Conservation (phyloP, 2,797 vertebrate genomes). For the Rhadinocentrus ornatus region DNA sequence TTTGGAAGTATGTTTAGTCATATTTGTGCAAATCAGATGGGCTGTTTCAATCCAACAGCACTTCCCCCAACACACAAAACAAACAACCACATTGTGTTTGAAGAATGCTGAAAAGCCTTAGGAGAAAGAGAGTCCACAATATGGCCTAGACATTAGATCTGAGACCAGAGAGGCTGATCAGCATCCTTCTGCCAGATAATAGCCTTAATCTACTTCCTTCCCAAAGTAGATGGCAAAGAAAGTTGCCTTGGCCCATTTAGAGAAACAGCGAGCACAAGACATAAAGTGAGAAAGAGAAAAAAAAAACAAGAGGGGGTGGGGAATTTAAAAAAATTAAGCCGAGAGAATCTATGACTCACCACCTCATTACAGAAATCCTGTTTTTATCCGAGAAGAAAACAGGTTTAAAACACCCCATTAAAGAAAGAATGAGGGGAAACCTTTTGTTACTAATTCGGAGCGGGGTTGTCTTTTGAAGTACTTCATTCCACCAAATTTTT, state of each 20-base stretch:
- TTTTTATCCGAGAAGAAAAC: conserved; percentile 71
- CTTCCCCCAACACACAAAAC: conserved; percentile 11
- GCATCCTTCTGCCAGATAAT: conserved; percentile 69
- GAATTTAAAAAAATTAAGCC: conserved; percentile 56
- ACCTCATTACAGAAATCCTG: conserved; percentile 76
- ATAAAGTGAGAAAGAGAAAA: conserved; percentile 38
- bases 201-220: conserved; percentile 73
- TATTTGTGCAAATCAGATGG: conserved; percentile 57
- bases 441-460: conserved; percentile 71
- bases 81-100: conserved; percentile 23
- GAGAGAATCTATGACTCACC: conserved; percentile 69
- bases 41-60: conserved; percentile 50
- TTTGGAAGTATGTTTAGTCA: conserved; percentile 44
- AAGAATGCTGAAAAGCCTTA: conserved; percentile 25
- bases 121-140: conserved; percentile 26
- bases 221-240: conserved; percentile 54
- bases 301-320: conserved; percentile 30
- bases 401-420: conserved; percentile 68
- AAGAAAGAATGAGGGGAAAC: conserved; percentile 60
- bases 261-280: conserved; percentile 46
- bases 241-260: conserved; percentile 76
- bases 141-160: conserved; percentile 48
- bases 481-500: conserved; percentile 36
- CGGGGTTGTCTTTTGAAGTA: conserved; percentile 63
- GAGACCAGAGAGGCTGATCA: conserved; percentile 57